Base-by-base conservation (phyloP, 2,797 vertebrate genomes). In the Adrianichthys oophorus region DNA sequence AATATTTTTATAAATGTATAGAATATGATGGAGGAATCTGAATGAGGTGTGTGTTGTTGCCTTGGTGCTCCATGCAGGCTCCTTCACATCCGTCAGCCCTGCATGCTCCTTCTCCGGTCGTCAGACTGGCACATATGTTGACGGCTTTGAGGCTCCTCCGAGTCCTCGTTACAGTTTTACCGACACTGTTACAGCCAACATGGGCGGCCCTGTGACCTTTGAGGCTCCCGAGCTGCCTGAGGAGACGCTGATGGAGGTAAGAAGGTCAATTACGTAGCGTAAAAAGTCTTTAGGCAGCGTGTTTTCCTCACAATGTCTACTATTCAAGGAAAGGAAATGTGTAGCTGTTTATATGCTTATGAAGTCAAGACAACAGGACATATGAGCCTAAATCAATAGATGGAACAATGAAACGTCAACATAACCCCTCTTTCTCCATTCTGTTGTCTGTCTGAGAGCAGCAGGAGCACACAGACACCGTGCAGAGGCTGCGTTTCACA, bases 201-300 rank as follows among this genome's bases (percentile, higher is more conserved):
- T 96, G 86, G 95, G 95, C 19, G 92, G 93, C 12, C 89, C 71
- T 0, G 91, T 98, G n/a, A 95, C 94, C 0, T 98, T 99, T 5
- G 96, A 98, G 80, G 95, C 95, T 41, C 97, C 98, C 0, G 97
- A 98, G 67, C 79, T 99, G 53, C 98, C 97, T 0, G 98, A 99
- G 68, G 98, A 99, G 89, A 99, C 97, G 0, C 93, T 99, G n/a
- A 99, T 99, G 98, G 98, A 98, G 94, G 98, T 98, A 79, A 78
- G 91, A 49, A 37, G 10, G 19, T 21, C 19, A 21, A 21, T 21
- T 53, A 17, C 49, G n/a, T 44, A 43, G 64, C 32, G 4, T 5
- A 5, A 21, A 41, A 18, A 13, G 5, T 26, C 41, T 37, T n/a
- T n/a, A 32, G 8, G 29, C 19, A 21, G 19, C 19, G 19, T 26